A percentile compares a stretch with the other conserved stretches of the same genome.
These are phyloP conservation scores for Triplophysa siluroides DNA, from an alignment of 2,113 vertebrate species.

Conservation along the genomic window DNA sequence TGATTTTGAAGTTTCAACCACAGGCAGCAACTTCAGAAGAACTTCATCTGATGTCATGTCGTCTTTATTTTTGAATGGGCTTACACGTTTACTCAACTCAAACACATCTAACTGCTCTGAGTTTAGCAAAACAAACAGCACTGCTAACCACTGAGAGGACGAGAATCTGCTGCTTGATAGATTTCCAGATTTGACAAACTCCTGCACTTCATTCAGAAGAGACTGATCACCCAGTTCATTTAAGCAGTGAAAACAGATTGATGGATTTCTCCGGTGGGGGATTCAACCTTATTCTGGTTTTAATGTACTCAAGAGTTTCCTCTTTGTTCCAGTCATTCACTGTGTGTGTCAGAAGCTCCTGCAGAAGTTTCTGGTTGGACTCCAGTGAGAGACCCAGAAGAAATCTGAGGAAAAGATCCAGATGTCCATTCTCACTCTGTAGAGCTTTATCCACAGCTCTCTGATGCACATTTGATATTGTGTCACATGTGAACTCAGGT, in stretches of 20 bases:
- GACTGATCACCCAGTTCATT: neutral
- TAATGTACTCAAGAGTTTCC: neutral
- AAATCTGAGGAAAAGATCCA: neutral
- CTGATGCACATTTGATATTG: neutral
- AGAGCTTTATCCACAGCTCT: neutral
- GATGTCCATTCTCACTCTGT: neutral
- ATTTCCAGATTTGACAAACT: neutral
- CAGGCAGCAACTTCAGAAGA: neutral
- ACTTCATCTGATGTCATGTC: neutral
- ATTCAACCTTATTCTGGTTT: neutral
- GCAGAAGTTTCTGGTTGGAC: neutral
- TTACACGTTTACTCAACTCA: neutral
- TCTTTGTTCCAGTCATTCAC: neutral
- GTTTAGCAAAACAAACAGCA: slow-evolving; percentile 2
- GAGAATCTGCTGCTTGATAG: neutral
- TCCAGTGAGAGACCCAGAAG: neutral
- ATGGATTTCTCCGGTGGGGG: neutral
- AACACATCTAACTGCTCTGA: neutral
- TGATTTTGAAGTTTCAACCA: neutral
- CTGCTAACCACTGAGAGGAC: neutral
- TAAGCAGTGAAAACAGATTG: slow-evolving; percentile 5
- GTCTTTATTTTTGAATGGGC: neutral
- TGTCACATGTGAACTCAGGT: too few species aligned
- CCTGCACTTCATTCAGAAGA: neutral
- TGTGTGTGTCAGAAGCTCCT: neutral